Evolutionary conservation across 1,140 invertebrate genomes (phyloP).

Genomic region (Drosophila sp.): DNA sequence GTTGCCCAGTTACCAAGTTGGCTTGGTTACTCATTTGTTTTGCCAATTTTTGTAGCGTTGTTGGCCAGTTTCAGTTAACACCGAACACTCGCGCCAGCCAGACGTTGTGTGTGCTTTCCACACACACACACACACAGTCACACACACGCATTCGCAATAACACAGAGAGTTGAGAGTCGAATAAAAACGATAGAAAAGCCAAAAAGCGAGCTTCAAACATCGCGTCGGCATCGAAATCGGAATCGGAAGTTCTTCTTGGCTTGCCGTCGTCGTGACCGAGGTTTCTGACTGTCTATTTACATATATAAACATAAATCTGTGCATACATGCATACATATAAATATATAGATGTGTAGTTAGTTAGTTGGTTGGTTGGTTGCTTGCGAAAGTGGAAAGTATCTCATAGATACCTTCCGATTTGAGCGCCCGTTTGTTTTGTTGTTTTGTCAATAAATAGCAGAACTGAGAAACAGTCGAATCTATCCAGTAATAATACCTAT

Average conservation of each 20-base stretch:
- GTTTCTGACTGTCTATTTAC: constrained; percentile 59
- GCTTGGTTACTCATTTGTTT: constrained; percentile 83
- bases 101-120: constrained; percentile 42
- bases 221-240: constrained; percentile 51
- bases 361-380: constrained; percentile 35
- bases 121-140: constrained; percentile 22
- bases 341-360: constrained; percentile 32
- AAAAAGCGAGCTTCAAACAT: constrained; percentile 41
- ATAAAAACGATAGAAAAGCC: constrained; percentile 33
- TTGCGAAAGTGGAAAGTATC: constrained; percentile 81
- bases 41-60: constrained; percentile 78
- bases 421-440: constrained; percentile 61
- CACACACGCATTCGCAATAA: not conserved
- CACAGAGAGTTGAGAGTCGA: constrained; percentile 37
- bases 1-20: constrained; percentile 77
- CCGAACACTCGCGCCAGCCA: constrained; percentile 63
- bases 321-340: constrained; percentile 21
- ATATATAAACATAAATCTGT: constrained; percentile 4
- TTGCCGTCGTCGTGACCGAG: constrained; percentile 66
- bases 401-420: constrained; percentile 61
- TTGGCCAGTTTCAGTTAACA: constrained; percentile 70
- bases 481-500: constrained; percentile 33
- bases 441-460: constrained; percentile 73
- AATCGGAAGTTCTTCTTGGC: constrained; percentile 74
- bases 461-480: constrained; percentile 28